phyloP scores from a whole-genome alignment of 2,113 vertebrate genomes.

The Anthoscopus minutus region DNA sequence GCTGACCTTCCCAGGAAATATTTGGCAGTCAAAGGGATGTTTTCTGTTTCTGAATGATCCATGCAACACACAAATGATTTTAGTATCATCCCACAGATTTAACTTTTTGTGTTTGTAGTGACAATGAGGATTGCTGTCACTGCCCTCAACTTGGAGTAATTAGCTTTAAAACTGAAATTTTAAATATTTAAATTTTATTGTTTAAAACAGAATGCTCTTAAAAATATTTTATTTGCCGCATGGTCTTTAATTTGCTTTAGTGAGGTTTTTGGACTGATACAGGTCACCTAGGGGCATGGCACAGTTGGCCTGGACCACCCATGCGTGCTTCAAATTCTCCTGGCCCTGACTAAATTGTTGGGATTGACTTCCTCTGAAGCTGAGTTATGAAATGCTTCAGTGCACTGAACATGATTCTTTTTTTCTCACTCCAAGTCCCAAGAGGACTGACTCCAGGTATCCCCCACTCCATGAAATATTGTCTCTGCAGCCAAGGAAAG shows the following conservation, averaged over 20 bases:
- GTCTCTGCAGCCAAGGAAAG: conserved; percentile 21
- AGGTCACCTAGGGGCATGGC: neutral
- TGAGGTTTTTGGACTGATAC: neutral
- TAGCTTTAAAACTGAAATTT: neutral
- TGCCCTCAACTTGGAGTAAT: neutral
- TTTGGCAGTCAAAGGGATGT: neutral
- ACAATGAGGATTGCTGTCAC: neutral
- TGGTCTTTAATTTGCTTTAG: neutral
- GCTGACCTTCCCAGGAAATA: neutral
- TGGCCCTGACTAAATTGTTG: neutral
- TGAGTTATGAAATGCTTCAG: conserved; percentile 39
- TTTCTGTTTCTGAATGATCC: neutral
- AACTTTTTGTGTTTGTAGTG: neutral
- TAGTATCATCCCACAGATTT: neutral
- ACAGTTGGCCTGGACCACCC: neutral
- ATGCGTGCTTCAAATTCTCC: neutral
- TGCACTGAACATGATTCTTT: neutral
- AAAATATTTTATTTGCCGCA: neutral
- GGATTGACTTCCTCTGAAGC: neutral
- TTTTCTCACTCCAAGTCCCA: neutral
- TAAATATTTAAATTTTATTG: too few relatives aligned
- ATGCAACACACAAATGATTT: neutral
- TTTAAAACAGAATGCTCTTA: neutral
- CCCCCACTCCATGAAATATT: conserved; percentile 38
- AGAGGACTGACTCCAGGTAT: neutral